Evolutionary conservation across 1,140 invertebrate genomes (phyloP), one percentile per base, ranked within the genome.

Genomic region (Lutraria rhynchaena): DNA sequence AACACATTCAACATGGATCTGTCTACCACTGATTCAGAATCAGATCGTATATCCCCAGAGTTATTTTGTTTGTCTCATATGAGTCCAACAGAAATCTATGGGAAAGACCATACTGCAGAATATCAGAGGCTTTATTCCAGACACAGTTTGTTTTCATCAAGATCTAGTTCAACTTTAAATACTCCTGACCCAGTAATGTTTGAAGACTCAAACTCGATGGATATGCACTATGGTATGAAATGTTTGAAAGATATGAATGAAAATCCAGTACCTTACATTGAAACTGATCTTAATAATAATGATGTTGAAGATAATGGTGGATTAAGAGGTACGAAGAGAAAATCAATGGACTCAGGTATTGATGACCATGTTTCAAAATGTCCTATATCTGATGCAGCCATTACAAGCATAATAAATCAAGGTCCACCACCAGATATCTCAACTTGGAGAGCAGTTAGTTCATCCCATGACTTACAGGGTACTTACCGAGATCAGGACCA

Each of bases 371-470:
- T 5, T 22, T 22, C 49, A 11, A 24, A 35, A 19, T 24, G n/a
- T 29, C 41, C 57, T 22, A 17, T 27, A n/a, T 29, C 73, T 22
- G n/a, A 27, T 24, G n/a, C 53, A 19, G 73, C 35, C 27, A 31
- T 75, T 15, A 61, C 33, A 15, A 63, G 19, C n/a, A 22, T 75
- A 1, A 75, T 75, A 19, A 75, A 75, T 31, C 51, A 77, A 53
- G 75, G 75, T 44, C 44, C 61, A 44, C 61, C 75, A 22, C 61
- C 61, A 24, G 75, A 78, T 53, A 65, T 77, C 24, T 77, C 75
- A n/a, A 78, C 61, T 0, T 78, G 61, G 75, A 78, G 35, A 33
- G 51, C 75, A 11, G 75, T 78, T 19, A 67, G 24, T 29, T 49
- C 73, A 22, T 37, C 49, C 15, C 7, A 37, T 46, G 24, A 49